These are phyloP conservation scores for Melospiza georgiana DNA, from an alignment of 2,113 vertebrate species.

Conservation along the genomic window DNA sequence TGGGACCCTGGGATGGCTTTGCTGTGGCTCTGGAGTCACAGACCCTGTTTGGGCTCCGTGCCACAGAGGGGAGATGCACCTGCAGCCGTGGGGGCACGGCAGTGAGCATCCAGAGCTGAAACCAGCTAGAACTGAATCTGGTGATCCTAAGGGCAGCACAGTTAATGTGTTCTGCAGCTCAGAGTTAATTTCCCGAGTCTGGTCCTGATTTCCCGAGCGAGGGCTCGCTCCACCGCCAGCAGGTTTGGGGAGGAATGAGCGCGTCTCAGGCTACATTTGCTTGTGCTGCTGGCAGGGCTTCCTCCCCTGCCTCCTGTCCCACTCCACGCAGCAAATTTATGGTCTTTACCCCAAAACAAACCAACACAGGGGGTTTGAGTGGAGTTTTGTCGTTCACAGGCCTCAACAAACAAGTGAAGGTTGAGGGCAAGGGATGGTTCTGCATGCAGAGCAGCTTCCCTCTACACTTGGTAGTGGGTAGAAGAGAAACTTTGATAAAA, in stretches of 20 bases:
- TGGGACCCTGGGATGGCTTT: neutral
- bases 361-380: neutral
- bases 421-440: neutral
- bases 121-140: neutral
- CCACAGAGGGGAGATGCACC: accelerated
- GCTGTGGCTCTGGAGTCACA: accelerated
- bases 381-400: neutral
- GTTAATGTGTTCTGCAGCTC: neutral
- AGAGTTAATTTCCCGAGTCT: neutral
- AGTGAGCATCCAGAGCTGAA: accelerated
- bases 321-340: neutral
- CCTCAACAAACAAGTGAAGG: neutral
- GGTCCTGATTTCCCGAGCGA: neutral
- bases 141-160: neutral
- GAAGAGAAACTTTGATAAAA: neutral
- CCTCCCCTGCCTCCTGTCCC: neutral
- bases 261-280: neutral
- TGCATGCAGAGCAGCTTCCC: neutral
- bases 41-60: accelerated
- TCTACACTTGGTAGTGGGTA: accelerated
- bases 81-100: accelerated
- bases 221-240: neutral
- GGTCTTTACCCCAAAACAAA: neutral
- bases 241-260: neutral
- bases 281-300: neutral